Evolutionary conservation across 2,797 vertebrate species (phyloP), one percentile per base, ranked within the genome.

Genomic region (Myotis planiceps): DNA sequence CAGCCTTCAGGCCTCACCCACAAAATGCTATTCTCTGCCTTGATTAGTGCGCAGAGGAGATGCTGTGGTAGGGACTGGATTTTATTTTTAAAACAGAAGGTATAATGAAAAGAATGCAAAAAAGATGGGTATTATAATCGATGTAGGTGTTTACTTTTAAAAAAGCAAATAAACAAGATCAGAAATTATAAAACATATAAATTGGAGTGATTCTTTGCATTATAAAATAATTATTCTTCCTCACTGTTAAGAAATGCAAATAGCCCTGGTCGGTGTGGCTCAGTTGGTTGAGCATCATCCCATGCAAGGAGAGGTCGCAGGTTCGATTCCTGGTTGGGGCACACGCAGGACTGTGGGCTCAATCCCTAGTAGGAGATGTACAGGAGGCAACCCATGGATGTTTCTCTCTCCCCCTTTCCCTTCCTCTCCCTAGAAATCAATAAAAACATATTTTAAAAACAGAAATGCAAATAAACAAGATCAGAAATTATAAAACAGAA

Each of bases 1-100:
- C 6, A 25, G 47, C 32, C 72, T 82, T 92, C 92, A 68, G 21
- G 42, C 47, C 63, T 92, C 45, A 68, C 78, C 78, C 60, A 60
- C 68, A 69, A 87, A 92, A 78, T 27, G 15, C 47, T 78, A 10
- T 88, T 81, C 93, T 90, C 42, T 34, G 75, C 29, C 42, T 84
- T 81, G 53, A 84, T 76, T 72, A 74, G 47, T 74, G 25, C 72
- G 29, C 25, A 82, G 60, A 60, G 42, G 32, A 25, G 37, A 58
- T 32, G 78, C 37, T 60, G 45, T 45, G 65, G 60, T 45, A 49
- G 78, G 45, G 68, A 71, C 37, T 1, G 29, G 58, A 37, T 79
- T 47, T 96, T 76, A 80, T 72, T 93, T 90, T 95, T 89, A 65
- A 88, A 97, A 75, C 32, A 89, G 82, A 91, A 96, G 27, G 39